Conservation (phyloP, 2,888 invertebrate species). For the Mesorhabditis spiculigera region DNA sequence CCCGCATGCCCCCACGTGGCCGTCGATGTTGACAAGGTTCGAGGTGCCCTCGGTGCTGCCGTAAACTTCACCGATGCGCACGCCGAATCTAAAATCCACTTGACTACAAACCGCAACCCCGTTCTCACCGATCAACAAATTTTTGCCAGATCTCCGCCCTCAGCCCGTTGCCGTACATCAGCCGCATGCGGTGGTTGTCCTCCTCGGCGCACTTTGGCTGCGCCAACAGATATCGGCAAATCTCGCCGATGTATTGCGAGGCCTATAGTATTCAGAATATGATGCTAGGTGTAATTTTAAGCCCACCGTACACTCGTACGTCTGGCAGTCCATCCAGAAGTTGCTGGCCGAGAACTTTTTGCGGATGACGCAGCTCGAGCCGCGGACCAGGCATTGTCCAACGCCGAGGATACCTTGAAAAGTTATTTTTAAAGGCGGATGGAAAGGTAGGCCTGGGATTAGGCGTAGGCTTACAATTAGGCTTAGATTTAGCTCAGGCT, state of each 20-base stretch:
- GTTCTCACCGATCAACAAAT: constrained; percentile 71
- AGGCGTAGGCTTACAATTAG: too few relatives aligned
- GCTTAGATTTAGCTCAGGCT: too few relatives aligned
- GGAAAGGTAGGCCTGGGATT: too few relatives aligned
- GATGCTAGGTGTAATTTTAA: background rate
- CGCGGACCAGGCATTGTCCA: constrained; percentile 51
- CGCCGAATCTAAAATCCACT: constrained; percentile 68
- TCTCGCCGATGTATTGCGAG: constrained; percentile 64
- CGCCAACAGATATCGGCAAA: constrained; percentile 65
- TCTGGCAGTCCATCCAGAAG: constrained; percentile 87
- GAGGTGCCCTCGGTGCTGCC: constrained; percentile 97
- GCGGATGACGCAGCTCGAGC: constrained; percentile 78
- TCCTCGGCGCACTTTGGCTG: constrained; percentile 62
- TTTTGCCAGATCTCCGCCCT: constrained; percentile 88
- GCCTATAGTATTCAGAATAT: constrained; percentile 15
- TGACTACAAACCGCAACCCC: background rate
- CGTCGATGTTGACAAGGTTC: constrained; percentile 92
- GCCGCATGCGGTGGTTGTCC: constrained; percentile 64
- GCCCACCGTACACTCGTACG: constrained; percentile 86
- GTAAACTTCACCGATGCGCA: constrained; percentile 87
- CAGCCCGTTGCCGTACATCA: constrained; percentile 89
- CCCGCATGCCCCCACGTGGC: constrained; percentile 87
- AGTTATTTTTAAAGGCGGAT: background rate
- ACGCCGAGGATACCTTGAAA: constrained; percentile 18
- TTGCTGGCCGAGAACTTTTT: constrained; percentile 89